These are phyloP conservation scores for Meteorus cinctellus DNA, from an alignment of 2,888 invertebrate genomes.

Conservation along the genomic window DNA sequence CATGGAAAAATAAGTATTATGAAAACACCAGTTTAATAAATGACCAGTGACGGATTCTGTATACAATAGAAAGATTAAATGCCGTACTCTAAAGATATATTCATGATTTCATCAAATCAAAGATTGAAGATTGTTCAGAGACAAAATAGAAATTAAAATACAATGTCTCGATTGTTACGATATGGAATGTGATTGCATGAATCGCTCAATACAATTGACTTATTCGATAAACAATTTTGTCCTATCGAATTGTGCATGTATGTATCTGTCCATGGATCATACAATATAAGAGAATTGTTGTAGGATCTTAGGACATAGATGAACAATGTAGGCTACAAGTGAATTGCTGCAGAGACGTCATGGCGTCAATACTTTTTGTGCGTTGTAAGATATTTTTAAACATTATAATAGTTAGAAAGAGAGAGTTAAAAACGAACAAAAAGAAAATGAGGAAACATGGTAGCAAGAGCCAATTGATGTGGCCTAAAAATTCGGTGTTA, in stretches of 20 bases:
- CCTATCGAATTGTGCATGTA: not conserved
- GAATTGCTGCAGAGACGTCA: not conserved
- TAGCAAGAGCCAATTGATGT: not conserved
- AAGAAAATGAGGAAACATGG: not conserved
- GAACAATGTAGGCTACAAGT: not conserved
- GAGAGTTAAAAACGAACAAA: not conserved
- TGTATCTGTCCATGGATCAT: not conserved
- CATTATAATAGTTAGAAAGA: not conserved
- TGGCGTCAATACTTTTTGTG: constrained; percentile 27
- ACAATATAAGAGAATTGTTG: not conserved
- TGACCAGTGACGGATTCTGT: too few species aligned
- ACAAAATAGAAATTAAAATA: not conserved
- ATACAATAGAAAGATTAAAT: too few species aligned
- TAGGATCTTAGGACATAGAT: constrained; percentile 5
- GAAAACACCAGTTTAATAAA: too few species aligned
- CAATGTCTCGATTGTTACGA: not conserved
- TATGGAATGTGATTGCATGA: not conserved
- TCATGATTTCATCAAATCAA: too few species aligned
- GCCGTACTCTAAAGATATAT: too few species aligned
- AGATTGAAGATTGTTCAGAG: too few species aligned
- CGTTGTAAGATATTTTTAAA: constrained; percentile 15
- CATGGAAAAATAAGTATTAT: too few species aligned
- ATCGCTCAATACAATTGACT: not conserved
- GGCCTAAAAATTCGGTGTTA: not conserved
- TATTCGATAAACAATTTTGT: not conserved